Percentiles rank a stretch among this genome's conserved stretches.
Evolutionary conservation across 1,140 invertebrate species (phyloP).

Genomic region (Homalodisca vitripennis): DNA sequence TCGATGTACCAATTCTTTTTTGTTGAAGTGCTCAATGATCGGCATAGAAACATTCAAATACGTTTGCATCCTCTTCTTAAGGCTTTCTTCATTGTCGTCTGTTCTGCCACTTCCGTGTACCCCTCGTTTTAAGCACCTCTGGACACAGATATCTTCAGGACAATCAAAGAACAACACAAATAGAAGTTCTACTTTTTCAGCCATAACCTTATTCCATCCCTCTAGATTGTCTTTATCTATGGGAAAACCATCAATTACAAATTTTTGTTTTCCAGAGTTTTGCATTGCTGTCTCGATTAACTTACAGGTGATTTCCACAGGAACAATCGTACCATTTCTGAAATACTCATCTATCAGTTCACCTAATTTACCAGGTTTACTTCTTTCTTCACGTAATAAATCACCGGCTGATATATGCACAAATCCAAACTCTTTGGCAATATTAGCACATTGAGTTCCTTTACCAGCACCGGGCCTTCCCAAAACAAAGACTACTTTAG

Average conservation of each 20-base stretch:
- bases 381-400: conserved; percentile 86
- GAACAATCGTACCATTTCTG: conserved; percentile 93
- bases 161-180: conserved; percentile 96
- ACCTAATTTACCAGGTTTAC: conserved; percentile 77
- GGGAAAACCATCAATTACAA: conserved; percentile 98
- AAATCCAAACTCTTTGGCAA: conserved; percentile 86
- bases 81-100: conserved; percentile 92
- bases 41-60: conserved; percentile 91
- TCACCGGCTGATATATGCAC: conserved; percentile 99
- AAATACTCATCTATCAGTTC: conserved; percentile 95
- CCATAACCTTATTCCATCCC: conserved; percentile 90
- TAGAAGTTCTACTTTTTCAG: conserved; percentile 77
- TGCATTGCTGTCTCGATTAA: conserved; percentile 87
- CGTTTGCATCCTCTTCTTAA: conserved; percentile 88
- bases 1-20: conserved; percentile 68
- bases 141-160: conserved; percentile 59
- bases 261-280: conserved; percentile 66
- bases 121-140: conserved; percentile 49
- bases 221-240: conserved; percentile 95
- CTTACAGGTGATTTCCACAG: conserved; percentile 97
- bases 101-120: conserved; percentile 85
- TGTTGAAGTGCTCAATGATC: conserved; percentile 86
- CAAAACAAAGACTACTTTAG: conserved; percentile 96
- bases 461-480: conserved; percentile 98
- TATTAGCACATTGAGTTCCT: conserved; percentile 92